These are phyloP conservation scores for Plebejus anna DNA, from an alignment of 2,888 invertebrate species.

Conservation along the genomic window DNA sequence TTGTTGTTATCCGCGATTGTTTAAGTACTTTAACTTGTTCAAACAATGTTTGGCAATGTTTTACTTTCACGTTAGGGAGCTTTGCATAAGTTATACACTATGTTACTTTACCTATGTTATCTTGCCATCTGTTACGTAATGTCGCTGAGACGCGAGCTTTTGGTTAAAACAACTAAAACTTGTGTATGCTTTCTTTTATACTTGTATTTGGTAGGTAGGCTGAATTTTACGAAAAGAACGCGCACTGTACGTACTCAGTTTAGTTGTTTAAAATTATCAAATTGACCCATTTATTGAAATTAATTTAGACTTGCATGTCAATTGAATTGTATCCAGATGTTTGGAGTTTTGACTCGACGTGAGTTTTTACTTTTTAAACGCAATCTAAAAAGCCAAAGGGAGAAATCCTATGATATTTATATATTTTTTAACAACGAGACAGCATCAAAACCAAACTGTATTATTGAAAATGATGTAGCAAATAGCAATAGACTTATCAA, in stretches of 20 bases:
- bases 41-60: conserved; percentile 38
- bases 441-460: too few species aligned
- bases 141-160: conserved; percentile 6
- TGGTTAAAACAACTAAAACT: neutral
- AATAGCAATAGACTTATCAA: too few species aligned
- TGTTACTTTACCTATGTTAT: conserved; percentile 32
- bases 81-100: conserved; percentile 38
- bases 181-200: neutral
- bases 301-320: neutral
- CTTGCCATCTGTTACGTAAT: conserved; percentile 17
- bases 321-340: neutral
- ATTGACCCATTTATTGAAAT: neutral
- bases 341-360: neutral
- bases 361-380: neutral
- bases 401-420: too few species aligned
- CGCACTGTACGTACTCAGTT: neutral
- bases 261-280: neutral
- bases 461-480: too few species aligned
- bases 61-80: conserved; percentile 39
- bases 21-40: conserved; percentile 36
- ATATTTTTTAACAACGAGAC: too few species aligned
- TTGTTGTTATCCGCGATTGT: conserved; percentile 39
- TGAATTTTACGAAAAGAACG: too few species aligned
- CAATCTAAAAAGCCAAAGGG: too few species aligned
- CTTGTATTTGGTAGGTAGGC: too few species aligned